Base-by-base conservation (phyloP, 2,888 invertebrate species). In the Leptogaster cylindrica region DNA sequence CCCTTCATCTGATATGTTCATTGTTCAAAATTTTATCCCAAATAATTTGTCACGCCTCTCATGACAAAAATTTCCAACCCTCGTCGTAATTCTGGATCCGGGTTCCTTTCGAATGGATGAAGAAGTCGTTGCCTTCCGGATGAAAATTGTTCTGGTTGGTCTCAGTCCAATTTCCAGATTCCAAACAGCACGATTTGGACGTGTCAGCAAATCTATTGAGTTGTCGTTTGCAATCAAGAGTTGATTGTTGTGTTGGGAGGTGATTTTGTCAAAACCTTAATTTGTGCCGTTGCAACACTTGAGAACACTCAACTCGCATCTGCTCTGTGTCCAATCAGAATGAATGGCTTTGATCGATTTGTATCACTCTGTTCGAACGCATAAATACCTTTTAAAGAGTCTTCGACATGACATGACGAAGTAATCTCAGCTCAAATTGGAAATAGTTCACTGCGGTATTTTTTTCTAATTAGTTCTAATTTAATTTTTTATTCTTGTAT, bases 311-410 rank as follows among this genome's bases (percentile, higher is more conserved):
- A n/a, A n/a, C n/a, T n/a, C n/a, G n/a, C 69, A 69, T 69, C 69
- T 69, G 69, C 65, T 58, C 69, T 67, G 69, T 67, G 61, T 67
- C 69, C 64, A 69, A 69, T 69, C 58, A 51, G 18, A 44, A 14
- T 36, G 46, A 66, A 64, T 65, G 50, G 48, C 39, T 27, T 52
- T 69, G 69, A 69, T 69, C 67, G 69, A 69, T 69, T 69, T 69
- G 69, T 65, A 2, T 36, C 44, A 8, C 23, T 20, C 6, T n/a
- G 6, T 12, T 41, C 14, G 7, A 12, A 14, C 41, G 7, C 12
- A 6, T 10, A 41, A 31, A 31, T 31, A 31, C 20, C 25, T 23
- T 48, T 23, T 48, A 7, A 12, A 48, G 23, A 5, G 48, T 6
- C 12, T 27, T 3, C 48, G 3, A 39, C 10, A 39, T 12, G 39